Evolutionary conservation across 1,140 invertebrate species (phyloP).

Genomic region (Homalodisca vitripennis): DNA sequence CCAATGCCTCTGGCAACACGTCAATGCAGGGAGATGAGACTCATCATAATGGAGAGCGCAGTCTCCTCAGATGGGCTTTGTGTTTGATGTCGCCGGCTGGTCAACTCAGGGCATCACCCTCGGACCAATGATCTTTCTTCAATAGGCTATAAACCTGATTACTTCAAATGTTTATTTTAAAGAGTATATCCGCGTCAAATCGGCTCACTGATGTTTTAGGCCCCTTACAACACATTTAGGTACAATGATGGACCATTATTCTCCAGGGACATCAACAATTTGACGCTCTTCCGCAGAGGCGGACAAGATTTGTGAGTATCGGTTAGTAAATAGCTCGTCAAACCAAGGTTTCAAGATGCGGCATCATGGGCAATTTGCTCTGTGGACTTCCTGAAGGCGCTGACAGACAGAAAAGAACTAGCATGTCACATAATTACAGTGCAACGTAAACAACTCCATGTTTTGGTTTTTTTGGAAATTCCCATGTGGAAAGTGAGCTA

Average conservation of each 20-base stretch:
- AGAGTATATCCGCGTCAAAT: too few species aligned
- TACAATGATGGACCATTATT: not conserved
- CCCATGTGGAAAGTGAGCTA: too few species aligned
- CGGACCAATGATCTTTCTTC: not conserved
- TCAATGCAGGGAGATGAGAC: not conserved
- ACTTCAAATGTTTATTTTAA: too few species aligned
- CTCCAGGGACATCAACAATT: not conserved
- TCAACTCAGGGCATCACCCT: slow-evolving; percentile 11
- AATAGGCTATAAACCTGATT: too few species aligned
- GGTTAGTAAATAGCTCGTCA: not conserved
- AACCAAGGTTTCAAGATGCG: not conserved
- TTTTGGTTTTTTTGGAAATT: too few species aligned
- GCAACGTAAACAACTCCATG: too few species aligned
- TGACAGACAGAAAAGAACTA: not conserved
- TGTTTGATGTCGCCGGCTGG: not conserved
- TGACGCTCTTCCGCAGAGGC: not conserved
- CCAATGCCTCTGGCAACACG: not conserved
- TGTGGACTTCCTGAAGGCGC: not conserved
- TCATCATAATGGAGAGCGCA: not conserved
- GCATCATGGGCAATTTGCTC: not conserved
- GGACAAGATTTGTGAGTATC: not conserved
- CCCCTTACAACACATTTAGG: too few species aligned
- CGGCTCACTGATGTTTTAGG: too few species aligned
- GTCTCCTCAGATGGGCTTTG: not conserved
- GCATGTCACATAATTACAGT: too few species aligned